These are phyloP conservation scores for Spea hammondii DNA, from an alignment of 2,797 vertebrate genomes.

Conservation along the genomic window DNA sequence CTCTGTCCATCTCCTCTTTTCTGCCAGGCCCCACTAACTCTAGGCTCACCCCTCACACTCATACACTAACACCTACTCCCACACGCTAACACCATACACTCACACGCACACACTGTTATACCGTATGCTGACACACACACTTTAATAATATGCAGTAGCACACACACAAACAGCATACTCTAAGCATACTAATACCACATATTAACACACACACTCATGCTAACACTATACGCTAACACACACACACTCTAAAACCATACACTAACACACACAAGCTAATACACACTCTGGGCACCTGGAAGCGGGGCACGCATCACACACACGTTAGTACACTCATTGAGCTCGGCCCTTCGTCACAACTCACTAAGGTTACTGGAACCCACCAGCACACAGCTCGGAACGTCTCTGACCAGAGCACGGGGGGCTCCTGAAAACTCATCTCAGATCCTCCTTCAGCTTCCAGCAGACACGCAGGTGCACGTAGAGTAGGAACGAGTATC, in stretches of 20 bases:
- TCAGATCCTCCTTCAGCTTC: neutral
- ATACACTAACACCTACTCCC: too few species aligned
- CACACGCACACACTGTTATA: neutral
- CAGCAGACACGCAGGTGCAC: neutral
- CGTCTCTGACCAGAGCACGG: too few species aligned
- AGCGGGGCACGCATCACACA: neutral
- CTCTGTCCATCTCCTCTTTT: too few species aligned
- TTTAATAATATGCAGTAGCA: too few species aligned
- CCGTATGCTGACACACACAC: too few species aligned
- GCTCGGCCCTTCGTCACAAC: neutral
- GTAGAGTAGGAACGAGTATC: neutral
- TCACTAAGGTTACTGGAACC: too few species aligned
- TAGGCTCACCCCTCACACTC: too few species aligned
- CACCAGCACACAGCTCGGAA: too few species aligned
- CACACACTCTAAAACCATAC: neutral
- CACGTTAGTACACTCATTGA: neutral
- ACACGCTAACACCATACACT: neutral
- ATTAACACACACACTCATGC: neutral
- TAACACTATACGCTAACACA: neutral
- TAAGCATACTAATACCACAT: neutral
- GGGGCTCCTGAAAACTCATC: neutral
- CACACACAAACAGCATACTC: too few species aligned
- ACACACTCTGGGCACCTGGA: too few species aligned
- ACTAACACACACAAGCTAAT: too few species aligned
- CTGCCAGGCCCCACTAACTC: too few species aligned